Base-by-base conservation (phyloP, 2,888 invertebrate genomes). In the Microctonus brassicae region DNA sequence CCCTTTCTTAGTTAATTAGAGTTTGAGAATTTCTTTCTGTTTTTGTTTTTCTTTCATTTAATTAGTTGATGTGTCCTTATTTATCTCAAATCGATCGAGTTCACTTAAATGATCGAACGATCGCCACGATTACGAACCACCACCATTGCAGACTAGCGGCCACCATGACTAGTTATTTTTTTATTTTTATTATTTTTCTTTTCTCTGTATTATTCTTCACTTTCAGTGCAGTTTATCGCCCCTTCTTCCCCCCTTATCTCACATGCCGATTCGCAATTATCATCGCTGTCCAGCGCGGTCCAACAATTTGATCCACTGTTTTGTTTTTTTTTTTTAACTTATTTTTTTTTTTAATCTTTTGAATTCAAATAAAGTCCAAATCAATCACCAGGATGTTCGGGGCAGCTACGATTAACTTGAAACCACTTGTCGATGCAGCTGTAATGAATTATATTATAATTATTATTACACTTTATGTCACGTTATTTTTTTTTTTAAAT, bases 391-490 rank as follows among this genome's bases (percentile, higher is more conserved):
- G 99, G 98, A 90, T 99, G 99, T 90, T 98, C 98, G 68, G 99
- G 99, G 91, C 99, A 99, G 86, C 97, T 97, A 89, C 98, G 94
- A 91, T 98, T 99, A 88, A 97, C 95, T 90, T 97, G 96, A 90
- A 99, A 99, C 99, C 99, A 99, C 90, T 95, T 94, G 91, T 99
- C 98, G 90, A 99, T 98, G 91, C 99, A 99, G 89, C 97, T 98
- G 91, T 62, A 94, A 92, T 65, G 64, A 70, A 57, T 71, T 63
- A 47, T 29, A 29, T 42, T 29, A 34, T 13, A 33, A 11, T n/a
- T 9, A 36, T 42, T 42, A 60, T 52, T 34, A 33, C 17, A 29
- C n/a, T 33, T n/a, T 17, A 34, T 24, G 2, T 34, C n/a, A 33
- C 10, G 13, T 34, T 58, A 13, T 58, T 10, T 47, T 17, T 17